Conservation (phyloP, 2,797 vertebrate species). For the Poeciliopsis gracilis region DNA sequence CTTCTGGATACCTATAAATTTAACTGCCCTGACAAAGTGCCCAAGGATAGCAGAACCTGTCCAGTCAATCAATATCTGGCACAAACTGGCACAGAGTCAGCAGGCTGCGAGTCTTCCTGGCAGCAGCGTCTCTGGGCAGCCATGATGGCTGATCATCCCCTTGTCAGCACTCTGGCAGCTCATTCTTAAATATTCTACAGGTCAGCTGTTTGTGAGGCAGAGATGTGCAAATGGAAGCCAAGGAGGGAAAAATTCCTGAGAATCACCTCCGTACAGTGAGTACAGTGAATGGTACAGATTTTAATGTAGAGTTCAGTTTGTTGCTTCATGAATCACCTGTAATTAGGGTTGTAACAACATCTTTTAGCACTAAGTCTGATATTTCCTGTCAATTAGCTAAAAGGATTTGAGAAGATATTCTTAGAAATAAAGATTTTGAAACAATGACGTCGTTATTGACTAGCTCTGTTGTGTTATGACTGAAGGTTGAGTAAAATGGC, state of each 20-base stretch:
- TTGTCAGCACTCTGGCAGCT: conserved; percentile 62
- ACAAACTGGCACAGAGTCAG: conserved; percentile 69
- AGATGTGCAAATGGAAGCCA: conserved; percentile 15
- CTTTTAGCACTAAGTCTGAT: not conserved
- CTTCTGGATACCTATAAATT: conserved; percentile 77
- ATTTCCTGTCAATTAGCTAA: not conserved
- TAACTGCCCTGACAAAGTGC: conserved; percentile 78
- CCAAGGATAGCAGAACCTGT: conserved; percentile 75
- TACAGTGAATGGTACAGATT: conserved; percentile 10
- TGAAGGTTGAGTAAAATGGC: not conserved
- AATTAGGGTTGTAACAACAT: not conserved
- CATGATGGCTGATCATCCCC: conserved; percentile 70
- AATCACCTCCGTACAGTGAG: conserved; percentile 19
- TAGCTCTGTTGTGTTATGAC: not conserved
- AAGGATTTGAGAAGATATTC: not conserved
- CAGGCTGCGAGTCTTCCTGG: conserved; percentile 65
- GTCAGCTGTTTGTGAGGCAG: conserved; percentile 57
- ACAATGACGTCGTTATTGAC: not conserved
- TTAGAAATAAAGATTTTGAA: not conserved
- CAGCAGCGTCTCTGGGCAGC: conserved; percentile 52
- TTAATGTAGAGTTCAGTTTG: not conserved
- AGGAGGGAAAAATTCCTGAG: conserved; percentile 27
- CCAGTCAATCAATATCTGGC: conserved; percentile 74
- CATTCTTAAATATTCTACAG: conserved; percentile 65
- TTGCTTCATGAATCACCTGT: conserved; percentile 4